A percentile compares a stretch with the other conserved stretches of the same genome.
Conservation (phyloP, 2,888 invertebrate species). For the Drosophila incognita region DNA sequence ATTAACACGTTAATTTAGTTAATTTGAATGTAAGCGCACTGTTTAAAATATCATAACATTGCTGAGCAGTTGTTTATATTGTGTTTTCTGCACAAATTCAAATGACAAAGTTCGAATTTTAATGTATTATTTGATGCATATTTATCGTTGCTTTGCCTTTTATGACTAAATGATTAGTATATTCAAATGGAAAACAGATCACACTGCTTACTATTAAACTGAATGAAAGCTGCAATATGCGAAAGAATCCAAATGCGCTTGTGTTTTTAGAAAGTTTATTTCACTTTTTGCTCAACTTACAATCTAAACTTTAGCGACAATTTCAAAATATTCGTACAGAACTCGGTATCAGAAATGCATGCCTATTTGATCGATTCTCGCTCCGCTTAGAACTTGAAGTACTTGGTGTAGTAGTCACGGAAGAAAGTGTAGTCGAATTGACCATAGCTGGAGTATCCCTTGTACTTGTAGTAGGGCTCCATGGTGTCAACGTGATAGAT, state of each 20-base stretch:
- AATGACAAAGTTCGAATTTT: background rate
- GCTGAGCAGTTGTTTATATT: background rate
- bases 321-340: conserved; percentile 27
- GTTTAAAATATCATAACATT: background rate
- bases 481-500: conserved; percentile 88
- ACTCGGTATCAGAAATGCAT: conserved; percentile 12
- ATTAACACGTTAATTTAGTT: background rate
- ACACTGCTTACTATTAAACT: background rate
- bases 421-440: conserved; percentile 77
- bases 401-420: conserved; percentile 72
- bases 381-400: conserved; percentile 56
- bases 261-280: conserved; percentile 65
- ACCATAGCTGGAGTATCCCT: conserved; percentile 73
- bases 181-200: background rate
- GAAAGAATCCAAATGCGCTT: background rate
- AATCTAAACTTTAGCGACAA: conserved; percentile 30
- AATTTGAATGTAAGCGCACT: background rate
- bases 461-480: conserved; percentile 73
- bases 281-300: conserved; percentile 58
- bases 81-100: background rate
- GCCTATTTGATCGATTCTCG: background rate
- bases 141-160: background rate
- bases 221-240: background rate
- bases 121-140: background rate
- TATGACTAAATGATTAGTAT: background rate